A percentile compares a stretch with the other conserved stretches of the same genome.
phyloP scores from a whole-genome alignment of 2,888 invertebrate species.

The Embidobia sp. region DNA sequence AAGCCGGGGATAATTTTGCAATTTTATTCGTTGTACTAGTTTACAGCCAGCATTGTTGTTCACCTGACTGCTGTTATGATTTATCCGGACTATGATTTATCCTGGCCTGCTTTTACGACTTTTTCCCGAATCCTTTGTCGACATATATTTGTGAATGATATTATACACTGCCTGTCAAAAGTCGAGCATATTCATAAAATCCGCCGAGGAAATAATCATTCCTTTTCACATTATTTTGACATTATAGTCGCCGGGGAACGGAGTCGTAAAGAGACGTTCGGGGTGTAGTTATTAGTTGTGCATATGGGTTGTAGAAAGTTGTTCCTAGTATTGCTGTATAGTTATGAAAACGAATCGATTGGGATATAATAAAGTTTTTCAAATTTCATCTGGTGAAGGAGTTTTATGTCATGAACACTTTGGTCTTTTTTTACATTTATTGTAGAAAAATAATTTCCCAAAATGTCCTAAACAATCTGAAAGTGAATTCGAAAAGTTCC shows the following conservation, averaged over 20 bases:
- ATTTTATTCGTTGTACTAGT: slow-evolving; percentile 7
- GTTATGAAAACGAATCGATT: slow-evolving; percentile 15
- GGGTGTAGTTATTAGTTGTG: slow-evolving; percentile 2
- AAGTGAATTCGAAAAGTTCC: too few relatives aligned
- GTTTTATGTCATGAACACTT: neutral
- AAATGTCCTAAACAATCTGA: too few relatives aligned
- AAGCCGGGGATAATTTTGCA: slow-evolving; percentile 13
- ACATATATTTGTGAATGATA: slow-evolving; percentile 26
- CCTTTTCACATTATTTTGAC: slow-evolving; percentile 59
- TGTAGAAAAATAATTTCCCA: too few relatives aligned
- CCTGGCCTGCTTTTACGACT: slow-evolving; percentile 21
- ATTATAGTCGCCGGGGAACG: slow-evolving; percentile 34
- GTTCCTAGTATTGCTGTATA: slow-evolving; percentile 37
- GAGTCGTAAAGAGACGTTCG: slow-evolving; percentile 35
- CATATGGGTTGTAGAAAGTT: slow-evolving; percentile 48
- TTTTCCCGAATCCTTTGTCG: slow-evolving; percentile 30
- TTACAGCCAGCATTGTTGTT: slow-evolving; percentile 19
- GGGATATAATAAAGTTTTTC: too few relatives aligned
- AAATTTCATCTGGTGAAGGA: too few relatives aligned
- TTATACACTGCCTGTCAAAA: slow-evolving; percentile 41
- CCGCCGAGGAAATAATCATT: slow-evolving; percentile 39
- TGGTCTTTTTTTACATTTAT: too few relatives aligned
- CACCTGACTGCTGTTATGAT: slow-evolving; percentile 18
- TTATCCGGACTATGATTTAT: slow-evolving; percentile 24
- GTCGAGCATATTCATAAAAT: slow-evolving; percentile 41